A percentile compares a stretch with the other conserved stretches of the same genome.
Evolutionary conservation across 2,797 vertebrate species (phyloP).

Genomic region (Parotocinclus haroldoi): DNA sequence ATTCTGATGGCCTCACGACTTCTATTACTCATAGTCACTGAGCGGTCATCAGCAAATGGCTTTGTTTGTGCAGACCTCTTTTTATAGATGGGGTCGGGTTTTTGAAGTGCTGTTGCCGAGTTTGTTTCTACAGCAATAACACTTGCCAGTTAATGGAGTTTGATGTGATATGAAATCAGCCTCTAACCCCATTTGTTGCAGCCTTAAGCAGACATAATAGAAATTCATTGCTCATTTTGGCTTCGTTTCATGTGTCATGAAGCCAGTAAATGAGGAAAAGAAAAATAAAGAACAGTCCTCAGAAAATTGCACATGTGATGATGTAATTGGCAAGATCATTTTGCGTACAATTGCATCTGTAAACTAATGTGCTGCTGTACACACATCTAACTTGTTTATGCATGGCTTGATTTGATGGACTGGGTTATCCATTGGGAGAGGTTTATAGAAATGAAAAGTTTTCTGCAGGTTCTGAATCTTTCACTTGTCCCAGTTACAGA

Average conservation of each 20-base stretch:
- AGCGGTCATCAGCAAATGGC: slow-evolving; percentile 32
- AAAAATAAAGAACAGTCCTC: slow-evolving; percentile 44
- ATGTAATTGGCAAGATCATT: slow-evolving; percentile 44
- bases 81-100: slow-evolving; percentile 25
- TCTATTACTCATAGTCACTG: slow-evolving; percentile 37
- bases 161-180: slow-evolving; percentile 29
- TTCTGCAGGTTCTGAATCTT: too few relatives aligned
- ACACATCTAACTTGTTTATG: too few relatives aligned
- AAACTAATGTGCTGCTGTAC: too few relatives aligned
- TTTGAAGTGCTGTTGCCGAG: slow-evolving; percentile 7
- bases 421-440: too few relatives aligned
- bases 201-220: slow-evolving; percentile 39
- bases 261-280: slow-evolving; percentile 37
- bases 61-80: slow-evolving; percentile 20
- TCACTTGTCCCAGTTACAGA: too few relatives aligned
- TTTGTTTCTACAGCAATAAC: slow-evolving; percentile 26
- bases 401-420: too few relatives aligned
- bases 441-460: too few relatives aligned
- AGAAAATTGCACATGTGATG: slow-evolving; percentile 31
- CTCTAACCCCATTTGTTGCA: slow-evolving; percentile 30
- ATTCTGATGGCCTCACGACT: slow-evolving; percentile 28
- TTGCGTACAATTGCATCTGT: neutral
- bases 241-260: slow-evolving; percentile 42
- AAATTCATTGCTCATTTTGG: slow-evolving; percentile 43
- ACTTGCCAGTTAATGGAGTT: slow-evolving; percentile 15